Base-by-base conservation (phyloP, 2,888 invertebrate genomes). In the Leuctra nigra region DNA sequence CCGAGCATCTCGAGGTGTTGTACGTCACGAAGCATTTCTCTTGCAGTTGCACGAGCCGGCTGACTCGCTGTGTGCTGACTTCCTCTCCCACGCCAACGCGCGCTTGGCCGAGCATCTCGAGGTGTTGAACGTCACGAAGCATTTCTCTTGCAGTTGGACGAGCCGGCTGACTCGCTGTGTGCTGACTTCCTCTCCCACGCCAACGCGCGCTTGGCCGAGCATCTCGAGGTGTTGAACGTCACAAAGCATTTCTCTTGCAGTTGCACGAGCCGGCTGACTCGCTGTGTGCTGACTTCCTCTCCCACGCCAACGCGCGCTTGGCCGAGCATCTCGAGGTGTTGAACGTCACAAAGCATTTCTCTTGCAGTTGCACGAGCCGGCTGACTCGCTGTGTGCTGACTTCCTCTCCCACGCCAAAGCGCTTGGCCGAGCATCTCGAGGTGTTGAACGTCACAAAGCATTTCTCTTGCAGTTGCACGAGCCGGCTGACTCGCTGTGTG, bases 111-210 rank as follows among this genome's bases (percentile, higher is more conserved):
- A n/a, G n/a, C n/a, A n/a, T n/a, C n/a, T n/a, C n/a, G n/a, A n/a
- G n/a, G n/a, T n/a, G n/a, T n/a, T n/a, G n/a, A n/a, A n/a, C n/a
- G n/a, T n/a, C n/a, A n/a, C n/a, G n/a, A n/a, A n/a, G n/a, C n/a
- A n/a, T n/a, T n/a, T n/a, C n/a, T n/a, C n/a, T n/a, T n/a, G n/a
- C n/a, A n/a, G n/a, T 39, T 39, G 35, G 84, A 89, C 63, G 93
- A 93, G 72, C 88, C 89, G 55, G 84, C 91, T 18, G 83, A 85
- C 53, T 83, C 86, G 53, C 72, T 94, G 36, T 88, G 91, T 63
- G 79, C 81, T 54, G 89, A 90, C 66, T 92, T 91, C 74, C 70
- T 94, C 35, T 79, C 78, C 39, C 89, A 90, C 69, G 86, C 91
- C 0, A 83, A 87, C 64, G 84, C 80, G 64, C 76, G 87, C 23